These are phyloP conservation scores for Probosciger aterrimus DNA, from an alignment of 2,113 vertebrate species.

Conservation along the genomic window DNA sequence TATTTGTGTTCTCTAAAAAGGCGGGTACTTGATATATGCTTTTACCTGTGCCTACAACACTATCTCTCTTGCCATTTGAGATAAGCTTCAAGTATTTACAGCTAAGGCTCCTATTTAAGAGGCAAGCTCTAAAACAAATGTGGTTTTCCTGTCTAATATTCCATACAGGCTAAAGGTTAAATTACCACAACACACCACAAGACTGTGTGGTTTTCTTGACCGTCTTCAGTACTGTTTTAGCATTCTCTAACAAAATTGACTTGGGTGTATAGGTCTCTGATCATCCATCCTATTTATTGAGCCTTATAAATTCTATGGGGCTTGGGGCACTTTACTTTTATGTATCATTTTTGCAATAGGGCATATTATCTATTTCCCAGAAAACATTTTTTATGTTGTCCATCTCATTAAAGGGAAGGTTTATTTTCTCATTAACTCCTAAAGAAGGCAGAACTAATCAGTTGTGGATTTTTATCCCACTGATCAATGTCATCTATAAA, in stretches of 20 bases:
- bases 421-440: conserved; percentile 40
- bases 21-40: neutral
- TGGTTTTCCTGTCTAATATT: conserved; percentile 28
- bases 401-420: neutral
- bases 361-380: neutral
- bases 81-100: conserved; percentile 1
- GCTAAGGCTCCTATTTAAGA: neutral
- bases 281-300: neutral
- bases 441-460: conserved; percentile 9
- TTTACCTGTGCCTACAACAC: neutral
- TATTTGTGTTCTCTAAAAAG: neutral
- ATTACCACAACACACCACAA: conserved; percentile 6
- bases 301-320: neutral
- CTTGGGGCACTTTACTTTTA: neutral
- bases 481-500: neutral
- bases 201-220: neutral
- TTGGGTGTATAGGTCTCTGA: neutral
- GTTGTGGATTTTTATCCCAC: neutral
- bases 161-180: neutral
- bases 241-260: neutral
- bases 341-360: neutral
- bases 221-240: neutral
- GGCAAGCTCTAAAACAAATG: neutral
- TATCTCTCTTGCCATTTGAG: neutral
- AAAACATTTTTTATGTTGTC: neutral